Conservation (phyloP, 1,140 invertebrate genomes). For the Macrobrachium nipponense region DNA sequence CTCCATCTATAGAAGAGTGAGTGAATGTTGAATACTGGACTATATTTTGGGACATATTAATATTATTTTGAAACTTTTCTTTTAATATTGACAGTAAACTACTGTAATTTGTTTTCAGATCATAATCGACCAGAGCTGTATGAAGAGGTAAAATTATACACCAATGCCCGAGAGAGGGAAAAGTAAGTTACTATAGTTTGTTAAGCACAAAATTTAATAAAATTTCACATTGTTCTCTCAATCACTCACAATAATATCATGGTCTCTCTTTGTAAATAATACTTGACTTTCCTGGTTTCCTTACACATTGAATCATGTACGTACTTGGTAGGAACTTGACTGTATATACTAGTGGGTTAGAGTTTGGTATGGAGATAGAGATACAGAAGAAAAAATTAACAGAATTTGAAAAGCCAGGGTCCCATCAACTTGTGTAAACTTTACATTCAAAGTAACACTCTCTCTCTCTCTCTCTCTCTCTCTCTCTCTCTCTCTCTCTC, state of each 20-base stretch:
- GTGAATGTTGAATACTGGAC: background rate
- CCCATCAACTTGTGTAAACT: too few species aligned
- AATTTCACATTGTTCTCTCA: background rate
- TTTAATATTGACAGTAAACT: background rate
- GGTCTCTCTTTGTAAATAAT: too few species aligned
- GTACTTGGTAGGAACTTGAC: too few species aligned
- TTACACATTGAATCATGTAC: too few species aligned
- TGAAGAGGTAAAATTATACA: constrained; percentile 94
- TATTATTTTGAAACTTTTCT: background rate
- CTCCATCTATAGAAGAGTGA: too few species aligned
- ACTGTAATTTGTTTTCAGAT: constrained; percentile 36
- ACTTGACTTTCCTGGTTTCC: too few species aligned
- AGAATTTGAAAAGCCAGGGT: too few species aligned
- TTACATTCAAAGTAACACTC: background rate
- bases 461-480: too few species aligned
- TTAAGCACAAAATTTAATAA: background rate
- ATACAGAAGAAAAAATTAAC: too few species aligned
- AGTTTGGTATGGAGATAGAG: too few species aligned
- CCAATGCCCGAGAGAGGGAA: constrained; percentile 94
- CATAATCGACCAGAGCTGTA: constrained; percentile 80
- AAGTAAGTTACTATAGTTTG: constrained; percentile 75
- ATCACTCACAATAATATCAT: background rate
- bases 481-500: too few species aligned
- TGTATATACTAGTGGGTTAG: too few species aligned
- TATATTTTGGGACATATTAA: background rate